Base-by-base conservation (phyloP, 2,888 invertebrate species). In the Apotomis capreana region DNA sequence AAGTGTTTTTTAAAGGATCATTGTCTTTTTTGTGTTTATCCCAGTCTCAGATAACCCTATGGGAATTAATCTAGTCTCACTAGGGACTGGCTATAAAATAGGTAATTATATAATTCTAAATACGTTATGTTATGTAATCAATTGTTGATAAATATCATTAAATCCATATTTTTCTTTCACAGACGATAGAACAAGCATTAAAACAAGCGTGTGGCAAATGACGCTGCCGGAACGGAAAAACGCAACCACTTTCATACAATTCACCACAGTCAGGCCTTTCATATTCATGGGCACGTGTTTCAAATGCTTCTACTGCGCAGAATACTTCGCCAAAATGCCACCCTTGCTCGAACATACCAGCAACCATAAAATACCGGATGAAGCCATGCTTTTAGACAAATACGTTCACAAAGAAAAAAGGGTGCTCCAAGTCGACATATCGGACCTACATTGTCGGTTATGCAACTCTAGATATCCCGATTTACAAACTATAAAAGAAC, bases 181-280 rank as follows among this genome's bases (percentile, higher is more conserved):
- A 82, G 80, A 74, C 70, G 64, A 46, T 60, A 74, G 49, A 73
- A 52, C 64, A 63, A 54, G 69, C 60, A 37, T 70, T 26, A 80
- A 75, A 73, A 83, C 85, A 15, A 88, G 87, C 71, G 80, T 86
- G 13, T 89, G 89, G 89, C 87, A 89, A 80, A 76, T 88, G 75
- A 87, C 87, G 0, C 79, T 83, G 0, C 61, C 80, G 0, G 88
- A 87, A 70, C 77, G 87, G 55, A 84, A 80, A 75, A 89, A 89
- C 61, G 88, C 89, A 0, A 82, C 87, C 0, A 80, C 76, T 0
- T 84, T 90, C 70, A 82, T 90, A 44, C 78, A 80, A 64, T 76
- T 77, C 70, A 87, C 89, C 0, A 88, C 88, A 3, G 88, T 84
- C 5, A 80, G 81, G 36, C 89, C 89, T 0, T 89, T 89, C 61